Base-by-base conservation (phyloP, 2,797 vertebrate genomes). In the Urophycis tenuis region DNA sequence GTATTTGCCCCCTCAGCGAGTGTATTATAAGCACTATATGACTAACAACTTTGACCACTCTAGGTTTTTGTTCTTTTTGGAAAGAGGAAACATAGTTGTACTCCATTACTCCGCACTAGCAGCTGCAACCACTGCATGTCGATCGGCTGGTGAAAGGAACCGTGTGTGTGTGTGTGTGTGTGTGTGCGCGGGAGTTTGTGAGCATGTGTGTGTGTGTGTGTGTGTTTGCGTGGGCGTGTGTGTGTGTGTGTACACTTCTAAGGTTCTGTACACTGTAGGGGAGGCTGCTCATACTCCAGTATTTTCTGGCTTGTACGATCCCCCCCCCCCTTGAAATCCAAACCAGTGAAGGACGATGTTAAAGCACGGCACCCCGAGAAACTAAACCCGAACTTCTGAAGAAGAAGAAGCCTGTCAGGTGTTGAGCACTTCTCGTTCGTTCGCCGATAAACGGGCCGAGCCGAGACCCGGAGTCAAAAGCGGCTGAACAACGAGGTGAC, bases 211-310 rank as follows among this genome's bases (percentile, higher is more conserved):
- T 31, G 25, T 69, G 67, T 69, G 67, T 69, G 67, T 69, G 67
- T 69, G 67, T 69, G 67, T 69, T 25, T 69, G 25, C 31, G 67
- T 69, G 67, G 30, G 67, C 32, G 69, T 70, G 69, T 32, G 69
- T 70, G 69, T 70, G 69, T 70, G 69, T 31, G 69, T 69, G 64
- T 69, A 15, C 12, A 30, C 29, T 30, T 29, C 64, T n/a, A 69
- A 5, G 29, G 25, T 29, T 25, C 25, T 53, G 49, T 53, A 53
- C 49, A 0, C 49, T 53, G 64, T 29, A 30, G 29, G 69, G 29
- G 29, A 22, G 29, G 69, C 1, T 7, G 69, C 64, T 14, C 10
- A 15, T 12, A 30, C 64, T 11, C 64, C 64, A 69, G 64, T 29
- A 31, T 53, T 22, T 53, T n/a, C 41, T 49, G 10, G 41, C 41